Evolutionary conservation across 2,888 invertebrate species (phyloP), one percentile per base, ranked within the genome.

Genomic region (Embidobia sp.): DNA sequence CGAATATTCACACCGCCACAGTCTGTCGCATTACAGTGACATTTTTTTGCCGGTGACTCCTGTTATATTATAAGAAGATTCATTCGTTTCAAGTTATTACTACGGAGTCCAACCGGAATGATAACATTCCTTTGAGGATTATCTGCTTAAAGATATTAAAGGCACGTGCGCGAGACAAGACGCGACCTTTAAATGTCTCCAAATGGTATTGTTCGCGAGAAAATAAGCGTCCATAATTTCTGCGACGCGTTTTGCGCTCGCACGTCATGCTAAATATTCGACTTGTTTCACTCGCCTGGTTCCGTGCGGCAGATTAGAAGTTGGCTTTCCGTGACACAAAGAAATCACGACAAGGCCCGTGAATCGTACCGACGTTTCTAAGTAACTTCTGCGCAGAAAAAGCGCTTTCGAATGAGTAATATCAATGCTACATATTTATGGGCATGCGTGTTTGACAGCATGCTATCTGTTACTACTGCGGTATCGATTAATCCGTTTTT

Each of bases 401-500:
- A 73, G 26, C 35, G 19, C 57, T 35, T 22, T 16, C 42, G 35
- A 66, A 66, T 51, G 61, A 74, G 67, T 66, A 74, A 74, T 74
- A 66, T 48, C 59, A 16, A 22, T 22, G 61, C 46, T 61, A 74
- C 57, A 46, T 66, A 74, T 73, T 73, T 73, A 55, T 48, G 48
- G 29, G 18, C 13, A 61, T 53, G 63, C 55, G 40, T 72, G 63
- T 53, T 53, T 31, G 57, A 63, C 42, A 33, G 55, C 22, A 55
- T 27, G 49, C 33, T 64, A 64, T 64, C 55, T 57, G 63, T 73
- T 57, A 63, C 55, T 37, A 19, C 69, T 31, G 49, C 11, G 26
- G 33, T 70, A 70, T 59, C 51, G 59, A 69, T 69, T 69, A 57
- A 53, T 69, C n/a, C 57, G 40, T 51, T 29, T 70, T 70, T 61